phyloP scores from a whole-genome alignment of 2,888 invertebrate genomes.

The Hypolimnas misippus region DNA sequence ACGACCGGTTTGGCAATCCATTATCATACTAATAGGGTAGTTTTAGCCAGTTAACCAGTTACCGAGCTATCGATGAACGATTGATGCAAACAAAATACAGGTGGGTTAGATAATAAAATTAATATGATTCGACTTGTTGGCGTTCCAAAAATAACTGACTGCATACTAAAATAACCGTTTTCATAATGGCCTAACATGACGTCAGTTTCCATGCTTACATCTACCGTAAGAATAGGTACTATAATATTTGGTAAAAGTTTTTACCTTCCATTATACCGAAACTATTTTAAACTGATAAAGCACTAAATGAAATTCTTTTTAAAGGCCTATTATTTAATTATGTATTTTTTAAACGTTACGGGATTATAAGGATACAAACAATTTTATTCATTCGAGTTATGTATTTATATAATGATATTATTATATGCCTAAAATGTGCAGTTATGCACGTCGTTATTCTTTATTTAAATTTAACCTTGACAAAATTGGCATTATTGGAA shows the following conservation, averaged over 20 bases:
- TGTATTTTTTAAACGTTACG: no score
- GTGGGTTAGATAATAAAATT: conserved; percentile 35
- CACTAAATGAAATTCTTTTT: no score
- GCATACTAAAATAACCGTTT: conserved; percentile 32
- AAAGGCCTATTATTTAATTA: no score
- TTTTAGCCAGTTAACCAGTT: conserved; percentile 61
- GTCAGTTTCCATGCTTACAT: conserved; percentile 7
- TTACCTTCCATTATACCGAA: not conserved
- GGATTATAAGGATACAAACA: no score
- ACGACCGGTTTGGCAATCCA: conserved; percentile 60
- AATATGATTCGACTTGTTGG: conserved; percentile 28
- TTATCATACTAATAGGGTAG: conserved; percentile 74
- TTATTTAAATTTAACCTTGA: no score
- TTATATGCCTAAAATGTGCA: no score
- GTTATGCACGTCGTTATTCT: no score
- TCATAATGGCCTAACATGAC: conserved; percentile 14
- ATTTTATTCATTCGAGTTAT: no score
- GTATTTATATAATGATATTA: no score
- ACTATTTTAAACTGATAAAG: no score
- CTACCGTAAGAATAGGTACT: conserved; percentile 1
- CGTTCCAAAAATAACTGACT: conserved; percentile 32
- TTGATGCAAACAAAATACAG: conserved; percentile 43
- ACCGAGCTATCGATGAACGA: conserved; percentile 42
- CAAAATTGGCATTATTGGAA: not conserved
- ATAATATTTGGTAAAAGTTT: not conserved